Conservation (phyloP, 2,888 invertebrate genomes). For the Ceramica pisi region DNA sequence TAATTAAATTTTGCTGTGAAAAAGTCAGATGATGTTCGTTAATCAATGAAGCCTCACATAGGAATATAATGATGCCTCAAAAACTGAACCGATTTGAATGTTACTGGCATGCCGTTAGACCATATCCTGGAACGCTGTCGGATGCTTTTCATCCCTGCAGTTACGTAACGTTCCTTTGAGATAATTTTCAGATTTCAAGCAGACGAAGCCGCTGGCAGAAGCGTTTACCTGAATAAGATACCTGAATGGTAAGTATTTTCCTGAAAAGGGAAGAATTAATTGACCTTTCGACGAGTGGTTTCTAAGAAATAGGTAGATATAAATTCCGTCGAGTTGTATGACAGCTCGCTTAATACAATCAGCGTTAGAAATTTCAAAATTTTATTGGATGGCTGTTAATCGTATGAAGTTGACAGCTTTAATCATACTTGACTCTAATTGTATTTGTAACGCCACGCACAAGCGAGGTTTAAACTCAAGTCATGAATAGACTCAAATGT, state of each 20-base stretch:
- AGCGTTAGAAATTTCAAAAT: not conserved
- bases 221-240: no score
- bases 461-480: not conserved
- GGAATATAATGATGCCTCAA: not conserved
- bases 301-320: not conserved
- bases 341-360: constrained; percentile 12
- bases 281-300: not conserved
- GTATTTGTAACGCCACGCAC: constrained; percentile 7
- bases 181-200: not conserved
- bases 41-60: not conserved
- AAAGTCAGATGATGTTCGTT: not conserved
- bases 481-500: no score
- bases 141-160: not conserved
- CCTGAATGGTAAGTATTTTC: no score
- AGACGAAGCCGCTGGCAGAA: not conserved
- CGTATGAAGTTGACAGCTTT: constrained; percentile 12
- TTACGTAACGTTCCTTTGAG: not conserved
- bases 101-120: not conserved
- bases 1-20: no score
- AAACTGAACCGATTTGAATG: not conserved
- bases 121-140: no score
- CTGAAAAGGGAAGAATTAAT: no score
- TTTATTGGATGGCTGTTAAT: not conserved
- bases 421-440: constrained; percentile 11
- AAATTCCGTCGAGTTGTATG: not conserved